Percentiles rank a stretch among this genome's conserved stretches.
phyloP scores from a whole-genome alignment of 2,797 vertebrate species.

The Aldrovandia affinis region DNA sequence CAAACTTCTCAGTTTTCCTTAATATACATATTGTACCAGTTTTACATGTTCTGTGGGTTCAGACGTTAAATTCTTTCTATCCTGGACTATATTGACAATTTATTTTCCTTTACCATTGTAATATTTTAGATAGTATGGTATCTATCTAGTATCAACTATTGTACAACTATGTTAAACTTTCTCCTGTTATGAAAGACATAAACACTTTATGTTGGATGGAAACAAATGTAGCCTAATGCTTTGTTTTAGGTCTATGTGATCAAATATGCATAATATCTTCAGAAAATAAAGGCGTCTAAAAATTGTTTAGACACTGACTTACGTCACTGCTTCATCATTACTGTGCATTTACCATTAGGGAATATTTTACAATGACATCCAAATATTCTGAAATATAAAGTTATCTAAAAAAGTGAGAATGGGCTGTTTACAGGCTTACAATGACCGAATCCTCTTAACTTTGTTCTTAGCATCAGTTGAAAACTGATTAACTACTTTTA shows the following conservation, averaged over 20 bases:
- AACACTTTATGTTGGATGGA: background rate
- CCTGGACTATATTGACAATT: too few species aligned
- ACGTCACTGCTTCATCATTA: background rate
- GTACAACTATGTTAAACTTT: too few species aligned
- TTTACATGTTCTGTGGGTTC: too few species aligned
- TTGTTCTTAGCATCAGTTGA: background rate
- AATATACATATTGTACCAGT: too few species aligned
- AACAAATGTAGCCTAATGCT: too few species aligned
- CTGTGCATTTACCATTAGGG: background rate
- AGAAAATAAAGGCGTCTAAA: too few species aligned
- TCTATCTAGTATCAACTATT: background rate
- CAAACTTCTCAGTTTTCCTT: too few species aligned
- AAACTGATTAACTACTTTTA: constrained; percentile 40
- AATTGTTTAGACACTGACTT: too few species aligned
- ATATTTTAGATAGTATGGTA: background rate
- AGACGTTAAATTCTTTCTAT: too few species aligned
- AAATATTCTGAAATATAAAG: background rate
- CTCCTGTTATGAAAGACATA: background rate
- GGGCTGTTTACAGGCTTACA: background rate
- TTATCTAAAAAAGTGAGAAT: background rate
- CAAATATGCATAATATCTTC: too few species aligned
- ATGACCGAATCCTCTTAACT: background rate
- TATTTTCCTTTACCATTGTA: background rate
- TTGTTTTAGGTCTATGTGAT: too few species aligned
- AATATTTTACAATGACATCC: background rate